These are phyloP conservation scores for Acanthococcus lagerstroemiae DNA, from an alignment of 2,888 invertebrate genomes.

Conservation along the genomic window DNA sequence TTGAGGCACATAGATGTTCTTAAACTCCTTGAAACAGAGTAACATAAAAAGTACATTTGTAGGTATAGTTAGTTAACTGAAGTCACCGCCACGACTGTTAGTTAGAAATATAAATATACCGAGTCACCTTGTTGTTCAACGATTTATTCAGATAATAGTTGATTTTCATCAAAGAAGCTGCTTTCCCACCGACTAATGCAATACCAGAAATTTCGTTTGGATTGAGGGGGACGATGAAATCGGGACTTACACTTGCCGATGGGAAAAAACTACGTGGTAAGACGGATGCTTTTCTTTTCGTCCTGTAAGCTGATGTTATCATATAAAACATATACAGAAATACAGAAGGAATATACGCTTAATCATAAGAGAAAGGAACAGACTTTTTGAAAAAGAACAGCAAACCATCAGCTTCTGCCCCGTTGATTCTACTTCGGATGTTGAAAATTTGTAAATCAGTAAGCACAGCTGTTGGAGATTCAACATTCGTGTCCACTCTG, in stretches of 20 bases:
- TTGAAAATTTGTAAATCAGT: constrained; percentile 1
- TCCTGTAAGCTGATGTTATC: too few relatives aligned
- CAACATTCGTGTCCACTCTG: too few relatives aligned
- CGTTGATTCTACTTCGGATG: not conserved
- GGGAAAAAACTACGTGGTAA: too few relatives aligned
- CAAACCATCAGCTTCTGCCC: not conserved
- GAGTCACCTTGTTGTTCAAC: not conserved
- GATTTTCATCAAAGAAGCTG: constrained; percentile 60
- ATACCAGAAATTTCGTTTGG: too few relatives aligned
- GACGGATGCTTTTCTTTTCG: too few relatives aligned
- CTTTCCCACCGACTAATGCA: constrained; percentile 64
- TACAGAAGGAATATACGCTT: too few relatives aligned
- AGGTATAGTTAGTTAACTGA: constrained; percentile 16
- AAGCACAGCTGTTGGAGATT: too few relatives aligned
- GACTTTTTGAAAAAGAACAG: constrained; percentile 13
- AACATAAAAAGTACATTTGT: constrained; percentile 44
- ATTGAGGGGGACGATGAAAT: too few relatives aligned
- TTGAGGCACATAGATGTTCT: too few relatives aligned
- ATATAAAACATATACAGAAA: too few relatives aligned
- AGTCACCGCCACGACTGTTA: not conserved
- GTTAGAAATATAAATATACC: not conserved
- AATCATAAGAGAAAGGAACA: not conserved
- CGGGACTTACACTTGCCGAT: too few relatives aligned
- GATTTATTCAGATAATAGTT: constrained; percentile 36
- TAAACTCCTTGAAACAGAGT: too few relatives aligned